phyloP scores from a whole-genome alignment of 92 coral and sea anemone genomes.

The Porites divaricata region DNA sequence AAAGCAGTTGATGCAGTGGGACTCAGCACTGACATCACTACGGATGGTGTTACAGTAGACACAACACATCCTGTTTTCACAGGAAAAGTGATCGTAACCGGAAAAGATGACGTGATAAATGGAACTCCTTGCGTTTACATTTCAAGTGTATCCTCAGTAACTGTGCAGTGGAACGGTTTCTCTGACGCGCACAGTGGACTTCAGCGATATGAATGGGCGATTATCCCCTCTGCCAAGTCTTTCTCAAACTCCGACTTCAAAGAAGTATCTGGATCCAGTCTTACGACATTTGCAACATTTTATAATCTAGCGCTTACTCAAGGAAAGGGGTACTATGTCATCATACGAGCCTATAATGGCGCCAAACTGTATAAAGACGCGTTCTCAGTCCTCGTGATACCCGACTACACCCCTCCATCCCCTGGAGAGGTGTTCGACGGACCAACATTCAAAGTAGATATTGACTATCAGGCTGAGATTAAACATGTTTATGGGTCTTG shows the following conservation, averaged over 20 bases:
- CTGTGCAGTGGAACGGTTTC: conserved; percentile 81
- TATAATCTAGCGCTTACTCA: conserved; percentile 64
- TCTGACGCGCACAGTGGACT: conserved; percentile 89
- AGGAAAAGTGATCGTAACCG: conserved; percentile 72
- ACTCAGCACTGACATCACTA: conserved; percentile 56
- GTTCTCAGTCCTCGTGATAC: conserved; percentile 68
- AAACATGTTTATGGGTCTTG: conserved; percentile 74
- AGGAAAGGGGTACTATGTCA: conserved; percentile 68
- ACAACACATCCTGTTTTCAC: conserved; percentile 89
- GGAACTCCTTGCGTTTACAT: conserved; percentile 77
- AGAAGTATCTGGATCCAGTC: conserved; percentile 64
- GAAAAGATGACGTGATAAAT: conserved; percentile 56
- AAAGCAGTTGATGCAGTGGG: conserved; percentile 85
- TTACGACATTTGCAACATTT: conserved; percentile 78
- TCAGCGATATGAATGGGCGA: conserved; percentile 79
- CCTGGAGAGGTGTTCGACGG: conserved; percentile 85
- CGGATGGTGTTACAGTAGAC: conserved; percentile 83
- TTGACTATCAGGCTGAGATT: conserved; percentile 76
- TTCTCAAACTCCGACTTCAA: conserved; percentile 41
- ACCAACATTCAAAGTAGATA: conserved; percentile 51
- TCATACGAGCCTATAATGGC: conserved; percentile 83
- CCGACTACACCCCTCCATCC: conserved; percentile 71
- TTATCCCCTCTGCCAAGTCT: conserved; percentile 41
- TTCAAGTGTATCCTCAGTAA: conserved; percentile 54
- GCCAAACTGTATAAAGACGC: conserved; percentile 83